Percentiles rank a stretch among this genome's conserved stretches.
phyloP scores from a whole-genome alignment of 64 coral and sea anemone genomes.

The Stylophora pistillata region DNA sequence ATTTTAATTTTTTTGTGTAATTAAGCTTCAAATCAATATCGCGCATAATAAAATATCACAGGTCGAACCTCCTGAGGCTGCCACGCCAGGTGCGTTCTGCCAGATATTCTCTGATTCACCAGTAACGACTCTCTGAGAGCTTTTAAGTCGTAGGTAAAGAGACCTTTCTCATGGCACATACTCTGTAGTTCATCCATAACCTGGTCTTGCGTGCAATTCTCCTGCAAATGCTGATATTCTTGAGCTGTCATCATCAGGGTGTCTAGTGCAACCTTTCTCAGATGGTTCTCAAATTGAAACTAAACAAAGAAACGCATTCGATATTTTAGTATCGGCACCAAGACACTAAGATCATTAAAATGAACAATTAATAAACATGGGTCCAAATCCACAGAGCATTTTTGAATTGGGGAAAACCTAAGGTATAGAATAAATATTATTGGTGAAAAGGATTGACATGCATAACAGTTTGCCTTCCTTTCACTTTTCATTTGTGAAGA shows the following conservation, averaged over 20 bases:
- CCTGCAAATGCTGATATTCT: slow-evolving; percentile 10
- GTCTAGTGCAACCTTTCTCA: slow-evolving; percentile 22
- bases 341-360: no score
- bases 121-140: not conserved
- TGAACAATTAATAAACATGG: no score
- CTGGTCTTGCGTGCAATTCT: not conserved
- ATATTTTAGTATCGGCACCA: no score
- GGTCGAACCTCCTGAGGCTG: slow-evolving; percentile 4
- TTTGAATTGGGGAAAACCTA: no score
- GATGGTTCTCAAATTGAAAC: slow-evolving; percentile 8
- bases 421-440: no score
- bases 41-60: not conserved
- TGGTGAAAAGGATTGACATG: no score
- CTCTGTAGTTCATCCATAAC: slow-evolving; percentile 8
- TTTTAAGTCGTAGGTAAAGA: not conserved
- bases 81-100: slow-evolving; percentile 4
- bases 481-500: no score
- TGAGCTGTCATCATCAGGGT: slow-evolving; percentile 6
- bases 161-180: not conserved
- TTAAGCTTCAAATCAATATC: no score
- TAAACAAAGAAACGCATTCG: not conserved
- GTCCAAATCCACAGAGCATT: no score
- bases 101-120: not conserved
- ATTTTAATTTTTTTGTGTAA: not conserved
- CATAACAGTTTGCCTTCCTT: no score